These are phyloP conservation scores for Epirrita christyi DNA, from an alignment of 2,888 invertebrate species.

Conservation along the genomic window DNA sequence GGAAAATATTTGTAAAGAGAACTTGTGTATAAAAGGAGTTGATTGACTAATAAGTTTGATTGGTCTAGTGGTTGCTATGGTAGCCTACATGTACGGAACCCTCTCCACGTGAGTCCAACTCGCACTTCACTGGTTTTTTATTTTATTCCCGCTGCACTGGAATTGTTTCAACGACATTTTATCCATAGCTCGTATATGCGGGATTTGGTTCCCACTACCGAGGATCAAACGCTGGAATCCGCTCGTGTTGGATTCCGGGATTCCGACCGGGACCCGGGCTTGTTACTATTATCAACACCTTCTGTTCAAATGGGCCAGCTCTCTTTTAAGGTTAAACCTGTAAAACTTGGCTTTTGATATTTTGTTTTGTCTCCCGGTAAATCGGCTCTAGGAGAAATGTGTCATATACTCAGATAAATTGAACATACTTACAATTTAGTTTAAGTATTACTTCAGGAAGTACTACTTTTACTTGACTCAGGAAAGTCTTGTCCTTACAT, in stretches of 20 bases:
- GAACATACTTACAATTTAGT: too few species aligned
- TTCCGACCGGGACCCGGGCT: slow-evolving; percentile 35
- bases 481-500: too few species aligned
- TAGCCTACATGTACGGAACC: too few species aligned
- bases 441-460: too few species aligned
- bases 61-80: too few species aligned
- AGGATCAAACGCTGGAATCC: slow-evolving; percentile 51
- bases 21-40: too few species aligned
- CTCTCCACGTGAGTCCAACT: too few species aligned
- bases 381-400: not conserved
- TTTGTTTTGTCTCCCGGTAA: not conserved
- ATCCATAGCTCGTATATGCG: slow-evolving; percentile 30
- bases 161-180: slow-evolving; percentile 44
- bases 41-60: too few species aligned
- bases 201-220: slow-evolving; percentile 47
- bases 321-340: slow-evolving; percentile 42
- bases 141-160: slow-evolving; percentile 26
- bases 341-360: slow-evolving; percentile 10
- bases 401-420: too few species aligned
- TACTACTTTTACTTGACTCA: too few species aligned
- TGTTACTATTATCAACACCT: slow-evolving; percentile 50
- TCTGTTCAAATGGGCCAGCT: slow-evolving; percentile 33
- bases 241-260: slow-evolving; percentile 46
- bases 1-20: too few species aligned
- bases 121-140: too few species aligned